Evolutionary conservation across 2,113 vertebrate genomes (phyloP), one percentile per base, ranked within the genome.

Genomic region (Tympanuchus pallidicinctus): DNA sequence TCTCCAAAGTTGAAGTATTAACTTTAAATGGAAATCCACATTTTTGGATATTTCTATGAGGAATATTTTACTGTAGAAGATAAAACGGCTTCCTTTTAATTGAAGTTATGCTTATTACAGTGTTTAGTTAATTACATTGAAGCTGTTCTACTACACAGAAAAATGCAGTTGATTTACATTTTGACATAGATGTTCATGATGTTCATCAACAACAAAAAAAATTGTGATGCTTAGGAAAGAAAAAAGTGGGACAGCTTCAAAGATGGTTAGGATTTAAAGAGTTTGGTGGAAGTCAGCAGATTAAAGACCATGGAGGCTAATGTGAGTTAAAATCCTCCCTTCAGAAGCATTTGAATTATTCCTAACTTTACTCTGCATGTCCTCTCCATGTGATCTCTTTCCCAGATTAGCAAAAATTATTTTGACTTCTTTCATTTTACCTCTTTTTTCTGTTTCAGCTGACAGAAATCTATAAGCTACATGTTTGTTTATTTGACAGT

Each of bases 241-340:
- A 40, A 59, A 40, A 12, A 1, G 2, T 14, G 3, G 2, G 4
- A 52, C 25, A 6, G 0, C 42, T 30, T 77, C 38, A 38, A 50
- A 90, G 28, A 87, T 4, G 2, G 60, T 74, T 75, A 64, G 14
- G n/a, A 56, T 57, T 5, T 47, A 52, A 24, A 42, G 7, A n/a
- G 5, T 52, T 75, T 54, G 22, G 8, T 60, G 20, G 32, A 71
- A 65, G 5, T 50, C 47, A 76, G 67, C 8, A 20, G 13, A 74
- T 11, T 84, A 64, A 80, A 50, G 3, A 36, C 4, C 24, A 43
- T 5, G 18, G 16, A 69, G 8, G 20, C 2, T 32, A 48, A 69
- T 79, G 7, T 10, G 11, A 52, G 28, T 10, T 73, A 61, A 65
- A 43, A 40, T 1, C 4, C 4, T 16, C 2, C 5, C 5, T 54